phyloP scores from a whole-genome alignment of 2,113 vertebrate species.

The Theristicus caerulescens region DNA sequence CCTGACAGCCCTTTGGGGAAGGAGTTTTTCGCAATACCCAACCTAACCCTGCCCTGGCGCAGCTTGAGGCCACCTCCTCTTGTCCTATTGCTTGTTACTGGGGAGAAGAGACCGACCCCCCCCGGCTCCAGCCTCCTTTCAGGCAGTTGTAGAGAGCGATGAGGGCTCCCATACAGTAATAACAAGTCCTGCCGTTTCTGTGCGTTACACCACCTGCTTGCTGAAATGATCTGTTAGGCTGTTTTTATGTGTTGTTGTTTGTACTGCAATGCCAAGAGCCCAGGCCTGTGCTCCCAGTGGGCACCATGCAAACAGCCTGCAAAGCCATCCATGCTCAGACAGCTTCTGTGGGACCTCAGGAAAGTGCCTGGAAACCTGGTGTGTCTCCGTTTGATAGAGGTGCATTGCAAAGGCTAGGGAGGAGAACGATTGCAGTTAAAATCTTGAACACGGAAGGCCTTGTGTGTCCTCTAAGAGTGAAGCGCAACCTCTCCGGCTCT shows the following conservation, averaged over 20 bases:
- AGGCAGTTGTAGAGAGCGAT: too few relatives aligned
- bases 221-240: accelerated
- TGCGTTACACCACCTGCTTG: background rate
- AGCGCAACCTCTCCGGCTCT: background rate
- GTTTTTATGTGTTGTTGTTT: background rate
- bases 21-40: too few relatives aligned
- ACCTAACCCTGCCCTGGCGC: too few relatives aligned
- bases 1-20: too few relatives aligned
- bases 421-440: accelerated
- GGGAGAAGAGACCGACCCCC: too few relatives aligned
- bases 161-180: too few relatives aligned
- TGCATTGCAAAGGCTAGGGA: background rate
- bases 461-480: background rate
- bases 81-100: too few relatives aligned
- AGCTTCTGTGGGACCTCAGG: background rate
- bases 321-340: accelerated
- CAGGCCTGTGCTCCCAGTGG: background rate
- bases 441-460: accelerated
- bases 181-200: background rate
- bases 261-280: background rate
- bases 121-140: too few relatives aligned
- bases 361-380: accelerated
- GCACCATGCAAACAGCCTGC: background rate
- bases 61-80: too few relatives aligned
- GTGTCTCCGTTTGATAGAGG: accelerated